Evolutionary conservation across 2,113 vertebrate genomes (phyloP), one percentile per base, ranked within the genome.

Genomic region (Hemiscyllium ocellatum): DNA sequence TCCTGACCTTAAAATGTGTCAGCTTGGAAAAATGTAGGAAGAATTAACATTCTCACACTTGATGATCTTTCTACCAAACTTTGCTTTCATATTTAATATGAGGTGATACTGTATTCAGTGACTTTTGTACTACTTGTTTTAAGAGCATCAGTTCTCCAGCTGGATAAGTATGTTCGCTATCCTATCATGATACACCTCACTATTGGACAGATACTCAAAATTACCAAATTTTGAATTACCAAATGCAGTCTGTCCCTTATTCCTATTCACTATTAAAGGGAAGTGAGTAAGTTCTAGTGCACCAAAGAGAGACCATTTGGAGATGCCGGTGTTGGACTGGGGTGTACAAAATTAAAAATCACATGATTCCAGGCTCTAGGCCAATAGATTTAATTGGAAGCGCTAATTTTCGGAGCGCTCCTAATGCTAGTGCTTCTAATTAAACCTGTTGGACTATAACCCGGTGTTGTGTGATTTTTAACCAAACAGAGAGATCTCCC

Each of bases 1-100:
- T 50, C 42, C 68, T 94, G 93, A 94, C 93, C 37, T 94, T 70
- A 70, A 70, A 47, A 47, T 94, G 37, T 47, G 68, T 50, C 93
- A 70, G 37, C 66, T 69, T 1, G 22, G 42, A 94, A 94, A 37
- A 94, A 94, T 94, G 68, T 70, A 94, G 66, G 66, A 70, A 69
- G 66, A 70, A 50, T 20, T 24, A 47, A 70, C 37, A 47, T 70
- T 90, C 66, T n/a, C 87, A 65, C 12, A 91, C 52, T 29, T n/a
- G 26, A 37, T 65, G 52, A 4, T 4, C 87, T 91, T 65, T 65
- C 52, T 91, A 56, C 87, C 87, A 65, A 91, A 19, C 24, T 91
- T 90, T 19, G 8, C 13, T 33, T 33, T 68, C 50, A 68, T 68
- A 37, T 94, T 94, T 94, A 42, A 5, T 94, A 26, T 94, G 65